Evolutionary conservation across 2,888 invertebrate species (phyloP), one percentile per base, ranked within the genome.

Genomic region (Hirtodrosophila trivittata): DNA sequence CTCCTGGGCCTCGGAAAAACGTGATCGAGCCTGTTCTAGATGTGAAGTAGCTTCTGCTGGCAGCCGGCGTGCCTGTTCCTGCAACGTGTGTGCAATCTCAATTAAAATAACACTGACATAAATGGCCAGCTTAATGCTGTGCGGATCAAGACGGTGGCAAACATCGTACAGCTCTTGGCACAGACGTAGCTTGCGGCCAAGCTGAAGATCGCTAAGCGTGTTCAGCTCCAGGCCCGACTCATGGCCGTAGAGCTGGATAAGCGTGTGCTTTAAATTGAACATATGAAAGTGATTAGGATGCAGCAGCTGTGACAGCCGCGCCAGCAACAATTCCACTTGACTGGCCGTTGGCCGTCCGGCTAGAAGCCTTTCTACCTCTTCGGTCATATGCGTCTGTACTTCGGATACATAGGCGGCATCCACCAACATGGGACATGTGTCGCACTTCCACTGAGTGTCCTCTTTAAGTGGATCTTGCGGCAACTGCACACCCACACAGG

Each of bases 211-310:
- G 1, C 92, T 92, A 32, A 94, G 91, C 43, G 93, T 90, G 41
- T 90, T 87, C 18, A 92, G 89, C 49, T 91, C 89, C 69, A 93
- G 93, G 16, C 93, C 94, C 35, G 92, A 91, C 65, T 95, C 94
- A 67, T 94, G 93, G 5, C 96, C 95, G 87, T 95, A 95, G 45
- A 97, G 89, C 87, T 97, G 97, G 47, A 97, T 92, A 25, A 97
- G 90, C 0, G 96, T 95, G 90, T 97, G 97, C 77, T 95, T 95
- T 6, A 96, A 92, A 0, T 95, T 93, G 82, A 95, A 96, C 70
- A 95, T 92, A 77, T 96, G 95, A 88, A 96, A 97, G 90, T 97
- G 97, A 87, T 96, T 94, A 0, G 95, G 94, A 91, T 97, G 97
- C 54, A 97, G 91, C 75, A 97, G 94, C 64, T 93, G 94, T 1